Conservation (phyloP, 1,140 invertebrate species). For the Macrobrachium nipponense region DNA sequence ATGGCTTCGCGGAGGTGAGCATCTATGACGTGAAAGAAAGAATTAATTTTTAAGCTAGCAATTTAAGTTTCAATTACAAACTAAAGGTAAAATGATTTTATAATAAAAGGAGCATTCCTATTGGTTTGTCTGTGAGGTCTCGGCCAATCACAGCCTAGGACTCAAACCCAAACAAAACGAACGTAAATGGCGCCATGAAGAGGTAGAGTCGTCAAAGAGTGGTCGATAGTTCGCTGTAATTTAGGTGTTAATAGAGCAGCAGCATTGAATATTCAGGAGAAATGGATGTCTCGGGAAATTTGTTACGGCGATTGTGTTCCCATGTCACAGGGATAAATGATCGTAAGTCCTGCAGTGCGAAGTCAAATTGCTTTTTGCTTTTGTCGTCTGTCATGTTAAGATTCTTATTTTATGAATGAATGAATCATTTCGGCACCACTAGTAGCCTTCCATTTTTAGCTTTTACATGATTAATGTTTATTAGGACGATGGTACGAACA, state of each 20-base stretch:
- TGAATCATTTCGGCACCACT: too few relatives aligned
- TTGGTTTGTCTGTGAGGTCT: neutral
- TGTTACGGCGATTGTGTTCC: constrained; percentile 53
- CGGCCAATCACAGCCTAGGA: constrained; percentile 28
- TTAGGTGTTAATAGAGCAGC: neutral
- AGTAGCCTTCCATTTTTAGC: too few relatives aligned
- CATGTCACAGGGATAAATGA: constrained; percentile 56
- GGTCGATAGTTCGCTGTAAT: constrained; percentile 21
- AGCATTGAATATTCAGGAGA: neutral
- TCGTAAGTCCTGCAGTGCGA: constrained; percentile 15
- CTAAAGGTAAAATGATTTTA: too few relatives aligned
- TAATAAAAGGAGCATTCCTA: neutral
- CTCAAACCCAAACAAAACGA: constrained; percentile 47
- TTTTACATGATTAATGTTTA: too few relatives aligned
- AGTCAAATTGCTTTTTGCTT: neutral
- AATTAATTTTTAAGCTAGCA: too few relatives aligned
- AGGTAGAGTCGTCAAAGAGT: constrained; percentile 23
- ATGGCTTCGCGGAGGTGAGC: too few relatives aligned
- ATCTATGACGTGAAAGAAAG: too few relatives aligned
- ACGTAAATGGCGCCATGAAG: constrained; percentile 59
- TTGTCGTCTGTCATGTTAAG: neutral
- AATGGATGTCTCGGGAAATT: constrained; percentile 48
- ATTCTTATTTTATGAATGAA: neutral
- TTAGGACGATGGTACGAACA: too few relatives aligned
- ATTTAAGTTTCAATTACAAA: too few relatives aligned